phyloP scores from a whole-genome alignment of 2,888 invertebrate species.

The Neocrepidodera transversa region DNA sequence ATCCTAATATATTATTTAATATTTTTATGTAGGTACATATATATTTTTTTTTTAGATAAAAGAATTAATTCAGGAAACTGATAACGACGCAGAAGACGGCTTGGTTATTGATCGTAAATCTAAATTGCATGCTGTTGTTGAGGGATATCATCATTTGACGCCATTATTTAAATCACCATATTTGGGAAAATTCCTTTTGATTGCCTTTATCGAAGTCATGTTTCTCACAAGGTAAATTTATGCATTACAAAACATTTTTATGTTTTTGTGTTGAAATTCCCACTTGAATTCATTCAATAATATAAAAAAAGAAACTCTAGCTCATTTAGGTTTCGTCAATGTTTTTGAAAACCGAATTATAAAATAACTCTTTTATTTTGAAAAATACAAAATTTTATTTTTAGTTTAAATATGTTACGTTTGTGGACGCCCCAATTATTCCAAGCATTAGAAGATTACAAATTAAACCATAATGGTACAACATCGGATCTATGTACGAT shows the following conservation, averaged over 20 bases:
- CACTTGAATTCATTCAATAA: no score
- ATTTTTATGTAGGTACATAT: no score
- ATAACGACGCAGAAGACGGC: slow-evolving; percentile 47
- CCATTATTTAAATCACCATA: slow-evolving; percentile 71
- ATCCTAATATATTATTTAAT: no score
- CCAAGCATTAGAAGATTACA: slow-evolving; percentile 66
- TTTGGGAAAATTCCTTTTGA: slow-evolving; percentile 65
- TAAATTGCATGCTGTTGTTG: slow-evolving; percentile 62
- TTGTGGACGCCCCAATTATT: slow-evolving; percentile 85
- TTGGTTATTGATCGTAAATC: slow-evolving; percentile 43
- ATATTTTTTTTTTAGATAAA: slow-evolving; percentile 53
- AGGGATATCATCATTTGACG: slow-evolving; percentile 68
- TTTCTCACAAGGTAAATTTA: slow-evolving; percentile 68
- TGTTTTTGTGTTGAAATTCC: no score
- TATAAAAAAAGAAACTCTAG: no score
- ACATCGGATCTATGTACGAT: slow-evolving; percentile 59
- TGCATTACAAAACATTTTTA: no score
- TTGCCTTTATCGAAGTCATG: slow-evolving; percentile 67
- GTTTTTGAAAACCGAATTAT: no score
- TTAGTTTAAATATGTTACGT: slow-evolving; percentile 74
- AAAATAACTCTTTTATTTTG: no score
- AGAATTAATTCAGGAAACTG: slow-evolving; percentile 52
- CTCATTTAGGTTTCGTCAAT: no score
- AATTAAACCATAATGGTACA: slow-evolving; percentile 38
- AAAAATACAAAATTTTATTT: no score